Conservation (phyloP, 1,140 invertebrate genomes). For the Bombus breviceps region DNA sequence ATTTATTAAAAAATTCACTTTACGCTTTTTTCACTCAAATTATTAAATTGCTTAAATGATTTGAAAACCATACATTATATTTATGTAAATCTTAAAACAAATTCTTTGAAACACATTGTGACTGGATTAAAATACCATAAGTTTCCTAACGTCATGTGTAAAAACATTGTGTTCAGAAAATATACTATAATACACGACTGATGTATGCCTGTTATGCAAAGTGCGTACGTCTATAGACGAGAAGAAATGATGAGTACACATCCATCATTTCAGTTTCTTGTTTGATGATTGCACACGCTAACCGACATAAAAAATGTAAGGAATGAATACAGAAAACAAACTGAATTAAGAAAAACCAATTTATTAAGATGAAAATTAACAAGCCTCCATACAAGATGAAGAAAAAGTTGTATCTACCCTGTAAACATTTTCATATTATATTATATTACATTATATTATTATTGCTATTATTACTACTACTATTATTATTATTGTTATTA, state of each 20-base stretch:
- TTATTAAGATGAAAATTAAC: conserved; percentile 79
- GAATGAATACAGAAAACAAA: conserved; percentile 76
- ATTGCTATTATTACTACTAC: conserved; percentile 74
- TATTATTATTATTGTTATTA: conserved; percentile 63
- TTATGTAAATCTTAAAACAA: conserved; percentile 13
- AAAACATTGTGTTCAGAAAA: conserved; percentile 84
- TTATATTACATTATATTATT: conserved; percentile 51
- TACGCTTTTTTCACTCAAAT: not conserved
- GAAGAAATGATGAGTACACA: conserved; percentile 63
- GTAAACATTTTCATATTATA: conserved; percentile 83
- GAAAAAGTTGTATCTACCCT: conserved; percentile 81
- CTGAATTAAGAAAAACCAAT: conserved; percentile 76
- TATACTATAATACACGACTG: conserved; percentile 83
- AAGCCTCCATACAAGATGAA: conserved; percentile 78
- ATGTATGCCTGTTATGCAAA: conserved; percentile 77
- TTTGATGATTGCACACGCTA: conserved; percentile 76
- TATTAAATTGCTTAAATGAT: not conserved
- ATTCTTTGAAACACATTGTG: conserved; percentile 77
- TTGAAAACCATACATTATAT: not conserved
- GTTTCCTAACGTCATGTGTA: conserved; percentile 83
- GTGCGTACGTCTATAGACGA: conserved; percentile 74
- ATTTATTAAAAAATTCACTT: not conserved
- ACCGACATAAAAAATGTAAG: conserved; percentile 78
- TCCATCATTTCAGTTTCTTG: conserved; percentile 62
- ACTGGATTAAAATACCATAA: conserved; percentile 80